A percentile compares a stretch with the other conserved stretches of the same genome.
phyloP scores from a whole-genome alignment of 2,113 vertebrate species.

The Turdus rufiventris region DNA sequence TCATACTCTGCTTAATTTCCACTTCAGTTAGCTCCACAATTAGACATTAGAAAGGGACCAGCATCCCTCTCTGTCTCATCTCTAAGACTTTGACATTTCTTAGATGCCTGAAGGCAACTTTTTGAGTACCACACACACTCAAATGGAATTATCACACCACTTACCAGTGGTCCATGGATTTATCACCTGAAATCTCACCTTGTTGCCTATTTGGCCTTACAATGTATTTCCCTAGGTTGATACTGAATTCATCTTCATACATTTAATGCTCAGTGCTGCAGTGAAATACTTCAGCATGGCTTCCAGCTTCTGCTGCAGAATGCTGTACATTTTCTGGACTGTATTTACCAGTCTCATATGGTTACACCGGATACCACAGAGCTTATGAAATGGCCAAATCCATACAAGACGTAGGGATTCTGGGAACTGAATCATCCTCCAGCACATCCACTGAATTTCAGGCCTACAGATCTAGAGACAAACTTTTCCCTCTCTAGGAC shows the following conservation, averaged over 20 bases:
- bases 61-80: neutral
- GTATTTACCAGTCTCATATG: neutral
- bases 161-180: neutral
- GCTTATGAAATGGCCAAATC: neutral
- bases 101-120: neutral
- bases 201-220: neutral
- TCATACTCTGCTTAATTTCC: neutral
- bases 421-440: neutral
- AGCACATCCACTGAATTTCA: neutral
- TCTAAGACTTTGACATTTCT: neutral
- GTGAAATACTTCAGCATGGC: neutral
- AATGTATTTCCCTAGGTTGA: accelerated
- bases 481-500: accelerated
- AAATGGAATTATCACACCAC: neutral
- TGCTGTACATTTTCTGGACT: accelerated
- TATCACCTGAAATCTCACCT: neutral
- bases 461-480: neutral
- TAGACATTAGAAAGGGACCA: neutral
- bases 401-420: accelerated
- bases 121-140: neutral
- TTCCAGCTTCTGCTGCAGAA: neutral
- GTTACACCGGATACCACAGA: neutral
- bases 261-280: neutral
- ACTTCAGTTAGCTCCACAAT: neutral
- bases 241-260: accelerated